Conservation (phyloP, 1,140 invertebrate species). For the Conopomorpha cramerella region DNA sequence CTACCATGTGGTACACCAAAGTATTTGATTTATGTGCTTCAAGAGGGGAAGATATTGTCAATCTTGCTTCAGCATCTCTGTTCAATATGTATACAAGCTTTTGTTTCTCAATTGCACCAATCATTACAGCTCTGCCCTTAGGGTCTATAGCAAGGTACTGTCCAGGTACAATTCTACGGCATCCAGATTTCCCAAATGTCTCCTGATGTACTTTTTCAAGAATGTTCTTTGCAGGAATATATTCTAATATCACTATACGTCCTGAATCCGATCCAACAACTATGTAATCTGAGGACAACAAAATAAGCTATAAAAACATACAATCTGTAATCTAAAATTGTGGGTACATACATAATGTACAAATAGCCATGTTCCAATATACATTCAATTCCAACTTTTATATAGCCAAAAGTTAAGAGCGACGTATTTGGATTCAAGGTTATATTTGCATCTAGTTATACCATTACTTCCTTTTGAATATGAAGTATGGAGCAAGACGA, state of each 20-base stretch:
- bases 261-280: conserved; percentile 98
- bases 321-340: not conserved
- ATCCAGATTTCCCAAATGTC: conserved; percentile 99
- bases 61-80: conserved; percentile 92
- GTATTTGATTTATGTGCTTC: conserved; percentile 99
- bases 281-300: conserved; percentile 86
- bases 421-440: conserved; percentile 26
- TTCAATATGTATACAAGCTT: conserved; percentile 99
- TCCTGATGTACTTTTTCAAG: conserved; percentile 98
- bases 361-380: conserved; percentile 36
- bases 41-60: conserved; percentile 98
- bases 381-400: conserved; percentile 30
- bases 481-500: conserved; percentile 49
- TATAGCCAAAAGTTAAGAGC: conserved; percentile 33
- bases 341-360: not conserved
- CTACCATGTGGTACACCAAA: conserved; percentile 97
- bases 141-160: conserved; percentile 99
- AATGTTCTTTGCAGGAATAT: conserved; percentile 90
- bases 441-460: conserved; percentile 55
- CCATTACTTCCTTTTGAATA: conserved; percentile 21
- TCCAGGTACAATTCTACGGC: conserved; percentile 96
- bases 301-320: not conserved
- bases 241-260: conserved; percentile 98
- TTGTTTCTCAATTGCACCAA: conserved; percentile 97
- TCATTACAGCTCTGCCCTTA: conserved; percentile 98